Base-by-base conservation (phyloP, 2,888 invertebrate genomes). In the Zygaena filipendulae region DNA sequence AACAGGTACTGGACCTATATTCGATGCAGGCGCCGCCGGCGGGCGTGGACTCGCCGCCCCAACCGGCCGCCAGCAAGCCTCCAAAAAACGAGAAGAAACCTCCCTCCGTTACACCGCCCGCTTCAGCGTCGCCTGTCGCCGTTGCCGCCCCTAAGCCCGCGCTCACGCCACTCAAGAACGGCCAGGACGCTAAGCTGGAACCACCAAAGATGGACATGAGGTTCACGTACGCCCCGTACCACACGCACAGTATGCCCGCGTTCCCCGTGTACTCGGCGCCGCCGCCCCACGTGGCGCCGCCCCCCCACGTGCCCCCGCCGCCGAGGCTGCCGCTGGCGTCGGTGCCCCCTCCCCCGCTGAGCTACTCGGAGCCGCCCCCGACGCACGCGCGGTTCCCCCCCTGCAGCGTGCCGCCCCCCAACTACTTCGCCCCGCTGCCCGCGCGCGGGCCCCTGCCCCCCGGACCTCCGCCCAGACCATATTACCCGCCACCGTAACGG, bases 1-100 rank as follows among this genome's bases (percentile, higher is more conserved):
- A 51, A 0, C 53, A 87, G 77, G 87, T 88, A 7, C 66, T 97
- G 38, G 97, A 97, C 68, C 75, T 97, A 33, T 97, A 97, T 69
- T 91, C 92, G 1, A 87, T 90, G 45, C 84, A 90, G 38, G 82
- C 82, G 40, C 67, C 75, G 0, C 69, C 82, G 6, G 83, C 85
- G 8, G 82, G 83, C 0, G 88, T 88, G 30, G 85, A 91, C 40
- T 91, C 91, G 2, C 89, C 88, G 1, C 63, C 84, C 16, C 59
- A 79, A 21, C 71, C 84, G 12, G 52, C 79, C 1, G 37, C 49
- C 2, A 25, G 36, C 3, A 72, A 72, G 54, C 47, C 58, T 39
- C 64, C 81, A 58, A 84, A 84, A 70, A 83, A 82, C 54, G 83
- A 82, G 45, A 82, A 82, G 49, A 70, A 68, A 46, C 75, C 81